phyloP scores from a whole-genome alignment of 2,113 vertebrate species.

The Xiphophorus couchianus region DNA sequence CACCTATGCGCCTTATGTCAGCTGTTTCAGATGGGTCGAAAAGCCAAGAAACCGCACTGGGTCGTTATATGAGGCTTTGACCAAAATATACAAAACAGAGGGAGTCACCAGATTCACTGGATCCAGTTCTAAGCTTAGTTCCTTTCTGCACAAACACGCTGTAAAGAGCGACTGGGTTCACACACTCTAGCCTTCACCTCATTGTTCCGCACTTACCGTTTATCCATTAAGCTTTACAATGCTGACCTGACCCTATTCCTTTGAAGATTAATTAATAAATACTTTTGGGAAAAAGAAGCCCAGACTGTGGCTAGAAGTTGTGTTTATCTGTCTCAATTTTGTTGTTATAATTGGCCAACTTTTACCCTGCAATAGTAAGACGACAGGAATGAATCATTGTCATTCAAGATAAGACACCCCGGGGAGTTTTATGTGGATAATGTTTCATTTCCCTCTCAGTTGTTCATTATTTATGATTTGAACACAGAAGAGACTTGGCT shows the following conservation, averaged over 20 bases:
- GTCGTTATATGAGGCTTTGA: slow-evolving; percentile 56
- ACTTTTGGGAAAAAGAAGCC: slow-evolving; percentile 38
- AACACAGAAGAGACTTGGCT: slow-evolving; percentile 53
- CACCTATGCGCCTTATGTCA: slow-evolving; percentile 69
- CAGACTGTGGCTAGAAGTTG: slow-evolving; percentile 41
- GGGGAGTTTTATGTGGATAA: slow-evolving; percentile 59
- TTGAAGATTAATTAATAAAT: slow-evolving; percentile 57
- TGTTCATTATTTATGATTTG: slow-evolving; percentile 62
- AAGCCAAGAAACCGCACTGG: slow-evolving; percentile 66
- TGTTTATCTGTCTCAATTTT: slow-evolving; percentile 50
- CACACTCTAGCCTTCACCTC: slow-evolving; percentile 26
- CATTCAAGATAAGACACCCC: slow-evolving; percentile 62
- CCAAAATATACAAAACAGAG: slow-evolving; percentile 43
- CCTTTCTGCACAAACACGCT: slow-evolving; percentile 41
- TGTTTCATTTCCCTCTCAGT: slow-evolving; percentile 62
- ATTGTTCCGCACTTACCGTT: slow-evolving; percentile 22
- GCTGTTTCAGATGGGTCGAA: slow-evolving; percentile 72
- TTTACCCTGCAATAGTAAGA: slow-evolving; percentile 49
- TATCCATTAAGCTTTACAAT: slow-evolving; percentile 33
- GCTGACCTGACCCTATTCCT: slow-evolving; percentile 56
- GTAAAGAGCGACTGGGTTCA: slow-evolving; percentile 40
- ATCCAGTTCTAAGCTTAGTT: slow-evolving; percentile 41
- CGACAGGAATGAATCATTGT: slow-evolving; percentile 63
- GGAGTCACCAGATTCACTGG: slow-evolving; percentile 38
- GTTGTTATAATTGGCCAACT: slow-evolving; percentile 51